These are phyloP conservation scores for Chromobotia macracanthus DNA, from an alignment of 2,797 vertebrate species.

Conservation along the genomic window DNA sequence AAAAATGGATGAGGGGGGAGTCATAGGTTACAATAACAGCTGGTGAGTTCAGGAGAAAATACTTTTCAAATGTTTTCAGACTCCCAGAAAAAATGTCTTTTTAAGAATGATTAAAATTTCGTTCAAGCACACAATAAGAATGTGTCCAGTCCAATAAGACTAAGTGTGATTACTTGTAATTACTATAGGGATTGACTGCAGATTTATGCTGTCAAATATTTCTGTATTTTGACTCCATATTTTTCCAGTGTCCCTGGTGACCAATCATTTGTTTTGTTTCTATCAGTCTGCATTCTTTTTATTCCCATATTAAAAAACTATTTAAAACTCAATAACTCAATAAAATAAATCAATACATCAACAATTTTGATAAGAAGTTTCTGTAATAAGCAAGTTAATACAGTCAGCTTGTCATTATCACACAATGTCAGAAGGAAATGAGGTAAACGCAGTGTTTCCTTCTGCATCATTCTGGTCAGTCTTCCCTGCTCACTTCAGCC, in stretches of 20 bases:
- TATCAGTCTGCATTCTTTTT: no score
- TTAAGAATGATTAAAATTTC: slow-evolving; percentile 21
- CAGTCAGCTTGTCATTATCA: no score
- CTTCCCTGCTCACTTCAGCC: slow-evolving; percentile 42
- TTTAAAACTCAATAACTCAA: no score
- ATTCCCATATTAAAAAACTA: no score
- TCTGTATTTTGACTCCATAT: no score
- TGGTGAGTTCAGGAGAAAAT: slow-evolving; percentile 42
- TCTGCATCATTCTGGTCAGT: slow-evolving; percentile 17
- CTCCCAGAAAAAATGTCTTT: slow-evolving; percentile 10
- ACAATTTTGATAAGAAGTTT: not conserved
- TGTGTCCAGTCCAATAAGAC: not conserved
- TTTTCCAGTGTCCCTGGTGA: no score
- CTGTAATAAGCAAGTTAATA: not conserved
- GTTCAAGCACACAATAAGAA: not conserved
- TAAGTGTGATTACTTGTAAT: not conserved
- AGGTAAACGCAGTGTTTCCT: not conserved
- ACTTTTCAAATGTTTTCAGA: slow-evolving; percentile 38
- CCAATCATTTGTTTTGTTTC: no score
- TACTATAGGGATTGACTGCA: not conserved
- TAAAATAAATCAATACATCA: no score
- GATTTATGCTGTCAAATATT: no score
- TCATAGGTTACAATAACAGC: slow-evolving; percentile 63
- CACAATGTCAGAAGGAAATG: not conserved
- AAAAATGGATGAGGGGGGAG: slow-evolving; percentile 52